phyloP scores from a whole-genome alignment of 1,140 invertebrate genomes.

The Harpegnathos saltator region DNA sequence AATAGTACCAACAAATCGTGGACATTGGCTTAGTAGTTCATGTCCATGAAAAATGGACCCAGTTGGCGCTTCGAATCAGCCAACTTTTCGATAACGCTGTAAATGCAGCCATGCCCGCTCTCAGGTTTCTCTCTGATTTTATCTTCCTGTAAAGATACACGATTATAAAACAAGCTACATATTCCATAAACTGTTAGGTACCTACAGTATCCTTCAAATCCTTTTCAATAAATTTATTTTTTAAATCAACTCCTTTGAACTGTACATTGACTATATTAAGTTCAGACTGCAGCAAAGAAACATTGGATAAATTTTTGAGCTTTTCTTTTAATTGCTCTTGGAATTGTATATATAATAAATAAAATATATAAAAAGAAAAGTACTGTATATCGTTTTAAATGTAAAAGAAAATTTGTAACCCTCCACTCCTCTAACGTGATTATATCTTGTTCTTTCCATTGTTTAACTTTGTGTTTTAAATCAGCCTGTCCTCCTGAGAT shows the following conservation, averaged over 20 bases:
- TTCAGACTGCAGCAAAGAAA: conserved; percentile 98
- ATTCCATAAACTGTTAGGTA: conserved; percentile 63
- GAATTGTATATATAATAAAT: conserved; percentile 27
- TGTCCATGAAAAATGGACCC: no score
- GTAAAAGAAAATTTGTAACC: conserved; percentile 60
- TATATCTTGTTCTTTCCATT: conserved; percentile 98
- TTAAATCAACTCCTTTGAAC: conserved; percentile 96
- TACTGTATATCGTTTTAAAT: conserved; percentile 2
- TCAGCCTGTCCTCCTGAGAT: conserved; percentile 98
- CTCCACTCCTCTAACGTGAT: conserved; percentile 93
- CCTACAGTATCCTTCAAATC: conserved; percentile 93
- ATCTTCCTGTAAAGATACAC: conserved; percentile 87
- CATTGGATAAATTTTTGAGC: conserved; percentile 96
- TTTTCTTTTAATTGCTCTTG: conserved; percentile 93
- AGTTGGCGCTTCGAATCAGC: no score
- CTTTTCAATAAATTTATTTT: conserved; percentile 96
- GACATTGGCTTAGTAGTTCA: no score
- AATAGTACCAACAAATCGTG: no score
- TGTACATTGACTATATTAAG: conserved; percentile 97
- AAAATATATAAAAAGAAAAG: conserved; percentile 28
- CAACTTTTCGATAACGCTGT: no score
- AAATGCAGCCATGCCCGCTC: no score
- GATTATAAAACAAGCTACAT: neutral
- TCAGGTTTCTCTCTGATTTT: no score
- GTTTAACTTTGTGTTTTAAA: conserved; percentile 95